phyloP scores from a whole-genome alignment of 1,140 invertebrate genomes.

The Lordiphosa stackelbergi region DNA sequence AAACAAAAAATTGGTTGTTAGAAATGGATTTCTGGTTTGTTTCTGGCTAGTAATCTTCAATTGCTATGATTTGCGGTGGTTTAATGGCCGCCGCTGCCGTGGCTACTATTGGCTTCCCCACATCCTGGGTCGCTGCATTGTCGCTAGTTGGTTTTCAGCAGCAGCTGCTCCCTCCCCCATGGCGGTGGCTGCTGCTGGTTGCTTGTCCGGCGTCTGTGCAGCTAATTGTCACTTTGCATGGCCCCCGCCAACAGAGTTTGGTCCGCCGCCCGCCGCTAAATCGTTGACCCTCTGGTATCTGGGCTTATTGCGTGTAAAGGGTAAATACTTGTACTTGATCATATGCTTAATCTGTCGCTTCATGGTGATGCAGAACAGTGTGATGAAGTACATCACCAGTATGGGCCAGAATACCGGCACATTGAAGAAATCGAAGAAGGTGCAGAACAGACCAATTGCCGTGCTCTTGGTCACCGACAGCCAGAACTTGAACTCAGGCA shows the following conservation, averaged over 20 bases:
- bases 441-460: slow-evolving; percentile 93
- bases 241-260: slow-evolving; percentile 28
- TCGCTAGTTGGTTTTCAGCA: slow-evolving; percentile 40
- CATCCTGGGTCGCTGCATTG: slow-evolving; percentile 55
- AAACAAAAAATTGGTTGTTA: slow-evolving; percentile 26
- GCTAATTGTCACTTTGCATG: slow-evolving; percentile 78
- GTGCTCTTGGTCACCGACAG: slow-evolving; percentile 97
- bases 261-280: slow-evolving; percentile 21
- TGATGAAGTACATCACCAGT: slow-evolving; percentile 99
- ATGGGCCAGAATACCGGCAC: slow-evolving; percentile 99
- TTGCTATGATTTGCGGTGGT: slow-evolving; percentile 76
- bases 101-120: slow-evolving; percentile 45
- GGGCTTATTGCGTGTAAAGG: slow-evolving; percentile 98
- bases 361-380: slow-evolving; percentile 99
- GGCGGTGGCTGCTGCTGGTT: slow-evolving; percentile 43
- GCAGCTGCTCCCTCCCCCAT: slow-evolving; percentile 20
- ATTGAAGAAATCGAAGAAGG: slow-evolving; percentile 98
- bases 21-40: slow-evolving; percentile 22
- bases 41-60: slow-evolving; percentile 67
- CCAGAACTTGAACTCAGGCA: slow-evolving; percentile 99
- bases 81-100: slow-evolving; percentile 41
- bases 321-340: slow-evolving; percentile 99
- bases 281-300: slow-evolving; percentile 87
- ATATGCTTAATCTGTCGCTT: slow-evolving; percentile 99
- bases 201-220: slow-evolving; percentile 74